Evolutionary conservation across 2,888 invertebrate species (phyloP).

Genomic region (Pantelozetes paolii): DNA sequence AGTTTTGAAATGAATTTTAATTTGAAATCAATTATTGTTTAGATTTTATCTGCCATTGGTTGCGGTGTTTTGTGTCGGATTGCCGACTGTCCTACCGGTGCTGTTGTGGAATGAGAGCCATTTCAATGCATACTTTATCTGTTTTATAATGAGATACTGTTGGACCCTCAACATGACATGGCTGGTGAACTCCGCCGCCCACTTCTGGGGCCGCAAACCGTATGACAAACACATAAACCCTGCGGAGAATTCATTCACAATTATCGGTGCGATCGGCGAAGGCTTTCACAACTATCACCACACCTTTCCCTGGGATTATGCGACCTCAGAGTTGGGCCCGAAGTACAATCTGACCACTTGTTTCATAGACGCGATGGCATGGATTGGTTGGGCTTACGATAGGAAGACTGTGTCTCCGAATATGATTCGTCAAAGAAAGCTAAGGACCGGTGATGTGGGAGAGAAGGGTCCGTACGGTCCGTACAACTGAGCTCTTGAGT

Average conservation of each 20-base stretch:
- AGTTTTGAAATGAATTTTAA: constrained; percentile 1
- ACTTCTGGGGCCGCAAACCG: constrained; percentile 86
- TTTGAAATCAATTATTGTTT: background rate
- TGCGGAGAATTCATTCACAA: constrained; percentile 52
- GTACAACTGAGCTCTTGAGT: background rate
- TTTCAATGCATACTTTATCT: constrained; percentile 74
- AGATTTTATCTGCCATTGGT: constrained; percentile 54
- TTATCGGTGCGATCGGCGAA: constrained; percentile 51
- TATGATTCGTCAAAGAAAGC: constrained; percentile 50
- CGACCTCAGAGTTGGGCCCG: constrained; percentile 54
- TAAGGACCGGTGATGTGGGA: constrained; percentile 57
- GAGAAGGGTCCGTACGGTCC: constrained; percentile 35
- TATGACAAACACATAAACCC: constrained; percentile 66
- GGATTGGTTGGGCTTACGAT: constrained; percentile 53
- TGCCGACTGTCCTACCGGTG: constrained; percentile 70
- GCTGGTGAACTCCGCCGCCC: constrained; percentile 90
- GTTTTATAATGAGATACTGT: constrained; percentile 72
- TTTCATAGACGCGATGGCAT: constrained; percentile 54
- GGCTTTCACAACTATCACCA: constrained; percentile 56
- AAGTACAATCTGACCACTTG: constrained; percentile 53
- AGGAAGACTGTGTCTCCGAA: constrained; percentile 51
- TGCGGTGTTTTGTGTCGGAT: constrained; percentile 54
- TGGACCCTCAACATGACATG: constrained; percentile 84
- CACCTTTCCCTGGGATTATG: constrained; percentile 55
- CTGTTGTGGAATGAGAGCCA: constrained; percentile 77